These are phyloP conservation scores for Apotomis betuletana DNA, from an alignment of 2,888 invertebrate species.

Conservation along the genomic window DNA sequence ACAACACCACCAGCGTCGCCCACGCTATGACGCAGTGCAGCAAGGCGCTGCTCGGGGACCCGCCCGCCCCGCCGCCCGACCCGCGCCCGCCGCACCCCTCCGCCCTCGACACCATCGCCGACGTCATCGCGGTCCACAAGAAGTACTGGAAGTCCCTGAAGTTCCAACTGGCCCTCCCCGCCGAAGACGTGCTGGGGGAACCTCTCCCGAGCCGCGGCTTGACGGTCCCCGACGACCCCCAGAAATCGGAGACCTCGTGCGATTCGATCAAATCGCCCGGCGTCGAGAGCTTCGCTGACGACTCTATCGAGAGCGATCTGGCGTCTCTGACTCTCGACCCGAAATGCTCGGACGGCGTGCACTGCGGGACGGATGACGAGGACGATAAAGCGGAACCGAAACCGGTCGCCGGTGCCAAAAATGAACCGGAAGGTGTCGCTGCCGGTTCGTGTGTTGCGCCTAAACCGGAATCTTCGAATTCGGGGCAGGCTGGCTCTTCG, in stretches of 20 bases:
- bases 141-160: conserved; percentile 89
- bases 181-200: conserved; percentile 75
- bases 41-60: conserved; percentile 93
- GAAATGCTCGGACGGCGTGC: conserved; percentile 62
- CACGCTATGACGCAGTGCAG: conserved; percentile 94
- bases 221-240: conserved; percentile 41
- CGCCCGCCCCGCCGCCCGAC: conserved; percentile 77
- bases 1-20: conserved; percentile 93
- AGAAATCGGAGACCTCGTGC: conserved; percentile 43
- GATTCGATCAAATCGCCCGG: conserved; percentile 48
- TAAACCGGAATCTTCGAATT: not conserved
- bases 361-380: conserved; percentile 74
- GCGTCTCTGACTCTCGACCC: conserved; percentile 58
- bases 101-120: conserved; percentile 85
- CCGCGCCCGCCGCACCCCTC: conserved; percentile 65
- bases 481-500: not conserved
- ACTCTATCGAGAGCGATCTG: conserved; percentile 59
- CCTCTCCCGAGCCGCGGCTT: conserved; percentile 71
- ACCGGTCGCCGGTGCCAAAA: not conserved
- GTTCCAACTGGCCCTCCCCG: conserved; percentile 85
- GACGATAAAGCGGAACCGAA: conserved; percentile 39
- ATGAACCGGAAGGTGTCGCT: not conserved
- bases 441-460: not conserved
- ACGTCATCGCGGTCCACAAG: conserved; percentile 87
- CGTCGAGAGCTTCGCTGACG: conserved; percentile 47